Percentiles rank a stretch among this genome's conserved stretches.
Evolutionary conservation across 2,797 vertebrate species (phyloP).

Genomic region (Harpagifer antarcticus): DNA sequence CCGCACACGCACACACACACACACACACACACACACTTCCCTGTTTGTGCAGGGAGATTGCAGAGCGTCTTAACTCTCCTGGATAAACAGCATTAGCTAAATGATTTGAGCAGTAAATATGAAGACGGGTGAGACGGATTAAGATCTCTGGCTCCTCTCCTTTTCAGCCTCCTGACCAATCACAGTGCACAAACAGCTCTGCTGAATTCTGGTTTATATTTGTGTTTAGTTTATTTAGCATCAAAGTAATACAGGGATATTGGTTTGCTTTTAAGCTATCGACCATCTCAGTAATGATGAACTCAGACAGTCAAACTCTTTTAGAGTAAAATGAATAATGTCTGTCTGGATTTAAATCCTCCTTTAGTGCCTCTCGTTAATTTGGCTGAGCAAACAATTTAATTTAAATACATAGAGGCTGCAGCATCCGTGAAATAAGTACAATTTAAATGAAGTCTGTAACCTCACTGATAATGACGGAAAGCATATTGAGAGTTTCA

Average conservation of each 20-base stretch:
- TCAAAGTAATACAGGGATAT: background rate
- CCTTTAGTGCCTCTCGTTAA: too few relatives aligned
- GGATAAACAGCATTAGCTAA: slow-evolving; percentile 51
- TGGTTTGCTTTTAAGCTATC: too few relatives aligned
- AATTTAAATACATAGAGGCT: background rate
- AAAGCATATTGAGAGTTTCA: background rate
- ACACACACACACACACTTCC: background rate
- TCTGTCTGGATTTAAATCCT: too few relatives aligned
- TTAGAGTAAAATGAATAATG: too few relatives aligned
- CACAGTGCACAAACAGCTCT: background rate
- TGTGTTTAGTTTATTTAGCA: background rate
- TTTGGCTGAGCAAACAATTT: too few relatives aligned
- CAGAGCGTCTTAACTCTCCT: slow-evolving; percentile 29
- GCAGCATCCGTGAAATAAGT: background rate
- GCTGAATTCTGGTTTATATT: background rate
- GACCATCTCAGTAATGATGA: too few relatives aligned
- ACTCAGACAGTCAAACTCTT: too few relatives aligned
- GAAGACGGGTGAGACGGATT: slow-evolving; percentile 9
- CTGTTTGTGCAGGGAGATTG: slow-evolving; percentile 38
- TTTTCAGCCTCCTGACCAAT: slow-evolving; percentile 16
- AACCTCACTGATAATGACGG: background rate
- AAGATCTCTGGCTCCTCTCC: slow-evolving; percentile 11
- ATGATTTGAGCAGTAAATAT: slow-evolving; percentile 41
- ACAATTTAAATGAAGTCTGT: background rate
- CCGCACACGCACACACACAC: too few relatives aligned